A percentile compares a stretch with the other conserved stretches of the same genome.
Evolutionary conservation across 2,888 invertebrate species (phyloP).

Genomic region (Aradus depressus): DNA sequence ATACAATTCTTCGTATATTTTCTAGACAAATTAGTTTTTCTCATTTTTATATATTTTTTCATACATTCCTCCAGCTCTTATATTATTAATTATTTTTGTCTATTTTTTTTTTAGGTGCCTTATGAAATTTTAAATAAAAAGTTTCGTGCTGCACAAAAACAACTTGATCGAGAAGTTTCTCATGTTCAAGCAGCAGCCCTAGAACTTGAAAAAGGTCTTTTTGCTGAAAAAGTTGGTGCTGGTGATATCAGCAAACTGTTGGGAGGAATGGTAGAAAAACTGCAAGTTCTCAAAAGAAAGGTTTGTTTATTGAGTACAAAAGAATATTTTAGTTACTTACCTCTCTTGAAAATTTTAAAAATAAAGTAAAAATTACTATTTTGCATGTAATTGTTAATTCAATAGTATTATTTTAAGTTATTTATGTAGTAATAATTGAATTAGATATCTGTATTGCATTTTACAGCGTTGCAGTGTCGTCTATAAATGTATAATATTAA

Average conservation of each 20-base stretch:
- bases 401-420: no score
- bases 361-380: neutral
- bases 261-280: conserved; percentile 79
- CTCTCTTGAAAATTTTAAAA: neutral
- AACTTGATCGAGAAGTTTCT: conserved; percentile 82
- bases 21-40: neutral
- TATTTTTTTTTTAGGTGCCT: conserved; percentile 59
- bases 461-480: no score
- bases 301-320: conserved; percentile 32
- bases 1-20: neutral
- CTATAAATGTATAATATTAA: no score
- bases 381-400: neutral
- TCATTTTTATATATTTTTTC: neutral
- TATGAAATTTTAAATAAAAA: conserved; percentile 97
- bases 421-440: no score
- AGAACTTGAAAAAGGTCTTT: conserved; percentile 66
- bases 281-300: conserved; percentile 83
- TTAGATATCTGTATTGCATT: no score
- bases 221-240: conserved; percentile 45
- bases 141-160: conserved; percentile 89
- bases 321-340: conserved; percentile 4
- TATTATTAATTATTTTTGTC: neutral
- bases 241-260: conserved; percentile 69
- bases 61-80: neutral
- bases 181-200: conserved; percentile 69